These are phyloP conservation scores for Zaprionus bogoriensis DNA, from an alignment of 2,888 invertebrate species.

Conservation along the genomic window DNA sequence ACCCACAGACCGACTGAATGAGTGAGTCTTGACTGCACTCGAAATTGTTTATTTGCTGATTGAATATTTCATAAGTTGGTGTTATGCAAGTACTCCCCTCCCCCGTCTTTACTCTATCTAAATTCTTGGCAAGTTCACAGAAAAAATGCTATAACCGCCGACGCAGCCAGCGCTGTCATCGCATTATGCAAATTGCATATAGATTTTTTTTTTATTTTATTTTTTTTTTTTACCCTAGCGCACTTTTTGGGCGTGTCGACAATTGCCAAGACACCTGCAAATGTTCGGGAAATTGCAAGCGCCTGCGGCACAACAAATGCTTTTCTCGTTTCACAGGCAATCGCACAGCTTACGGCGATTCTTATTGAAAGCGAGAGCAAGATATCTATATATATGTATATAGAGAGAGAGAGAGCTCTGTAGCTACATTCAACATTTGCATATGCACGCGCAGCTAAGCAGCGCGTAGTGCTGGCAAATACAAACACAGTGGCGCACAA, in stretches of 20 bases:
- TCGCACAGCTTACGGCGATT: background rate
- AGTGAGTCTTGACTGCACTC: conserved; percentile 8
- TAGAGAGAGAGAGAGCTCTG: background rate
- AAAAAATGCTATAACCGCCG: background rate
- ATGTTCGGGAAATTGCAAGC: background rate
- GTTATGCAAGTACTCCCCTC: too few species aligned
- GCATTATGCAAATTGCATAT: background rate
- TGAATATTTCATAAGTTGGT: background rate
- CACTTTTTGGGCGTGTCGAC: too few species aligned
- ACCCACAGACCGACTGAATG: conserved; percentile 19
- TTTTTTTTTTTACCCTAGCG: too few species aligned
- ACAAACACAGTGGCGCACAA: background rate
- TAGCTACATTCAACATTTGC: background rate
- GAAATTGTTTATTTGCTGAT: background rate
- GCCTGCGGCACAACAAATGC: background rate
- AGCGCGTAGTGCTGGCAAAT: background rate
- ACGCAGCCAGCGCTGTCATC: too few species aligned
- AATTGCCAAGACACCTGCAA: background rate
- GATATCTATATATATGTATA: too few species aligned
- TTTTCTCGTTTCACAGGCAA: background rate
- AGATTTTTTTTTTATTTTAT: too few species aligned
- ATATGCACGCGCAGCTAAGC: background rate
- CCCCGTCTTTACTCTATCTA: too few species aligned
- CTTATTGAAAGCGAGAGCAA: background rate
- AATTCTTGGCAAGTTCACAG: background rate